Evolutionary conservation across 2,113 vertebrate species (phyloP).

Genomic region (Tympanuchus pallidicinctus): DNA sequence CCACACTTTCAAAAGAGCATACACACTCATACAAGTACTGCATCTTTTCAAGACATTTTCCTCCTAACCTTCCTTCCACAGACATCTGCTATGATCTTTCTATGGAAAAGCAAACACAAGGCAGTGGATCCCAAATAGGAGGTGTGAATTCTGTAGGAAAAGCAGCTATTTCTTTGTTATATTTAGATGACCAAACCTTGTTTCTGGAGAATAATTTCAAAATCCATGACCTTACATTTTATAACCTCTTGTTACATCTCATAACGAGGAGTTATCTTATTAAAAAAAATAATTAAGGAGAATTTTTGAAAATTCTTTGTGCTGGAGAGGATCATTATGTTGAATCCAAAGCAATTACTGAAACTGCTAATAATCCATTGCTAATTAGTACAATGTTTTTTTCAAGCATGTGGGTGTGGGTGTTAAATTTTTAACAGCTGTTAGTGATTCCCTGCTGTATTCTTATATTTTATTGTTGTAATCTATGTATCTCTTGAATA

Average conservation of each 20-base stretch:
- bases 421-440: slow-evolving; percentile 59
- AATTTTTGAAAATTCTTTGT: background rate
- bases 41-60: background rate
- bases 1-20: background rate
- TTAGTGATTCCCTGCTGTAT: slow-evolving; percentile 42
- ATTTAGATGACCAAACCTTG: background rate
- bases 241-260: background rate
- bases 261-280: background rate
- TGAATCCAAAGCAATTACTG: slow-evolving; percentile 31
- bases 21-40: background rate
- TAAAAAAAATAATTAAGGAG: background rate
- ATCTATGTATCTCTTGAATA: slow-evolving; percentile 28
- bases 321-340: background rate
- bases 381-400: slow-evolving; percentile 38
- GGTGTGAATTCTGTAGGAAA: background rate
- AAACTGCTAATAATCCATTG: slow-evolving; percentile 27
- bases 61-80: background rate
- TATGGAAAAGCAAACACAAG: background rate
- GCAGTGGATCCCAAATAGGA: background rate
- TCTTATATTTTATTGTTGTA: slow-evolving; percentile 30
- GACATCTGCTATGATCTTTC: background rate
- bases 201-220: background rate
- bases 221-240: background rate
- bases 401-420: slow-evolving; percentile 42
- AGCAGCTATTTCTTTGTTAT: background rate